phyloP scores from a whole-genome alignment of 2,888 invertebrate species.

The Ophion obscuratus region DNA sequence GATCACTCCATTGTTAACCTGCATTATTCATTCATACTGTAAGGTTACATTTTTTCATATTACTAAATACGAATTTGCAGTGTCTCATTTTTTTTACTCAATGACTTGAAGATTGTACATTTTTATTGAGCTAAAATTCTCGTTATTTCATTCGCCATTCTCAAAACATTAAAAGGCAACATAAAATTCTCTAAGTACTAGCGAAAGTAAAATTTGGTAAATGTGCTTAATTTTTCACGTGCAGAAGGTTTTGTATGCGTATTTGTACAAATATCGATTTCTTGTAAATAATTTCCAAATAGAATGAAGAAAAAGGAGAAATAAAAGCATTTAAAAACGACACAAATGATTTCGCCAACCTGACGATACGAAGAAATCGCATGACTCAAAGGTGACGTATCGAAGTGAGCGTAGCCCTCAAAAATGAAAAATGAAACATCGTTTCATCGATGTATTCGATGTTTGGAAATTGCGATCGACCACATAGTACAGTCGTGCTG shows the following conservation, averaged over 20 bases:
- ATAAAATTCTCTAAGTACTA: no score
- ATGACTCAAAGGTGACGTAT: not conserved
- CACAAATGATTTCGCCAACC: not conserved
- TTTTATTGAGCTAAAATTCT: no score
- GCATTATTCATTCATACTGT: not conserved
- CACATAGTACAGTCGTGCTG: no score
- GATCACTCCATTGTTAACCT: not conserved
- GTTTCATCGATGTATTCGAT: slow-evolving; percentile 28
- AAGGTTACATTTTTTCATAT: not conserved
- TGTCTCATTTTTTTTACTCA: not conserved
- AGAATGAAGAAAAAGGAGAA: not conserved
- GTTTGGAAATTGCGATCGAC: slow-evolving; percentile 36
- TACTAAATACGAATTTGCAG: not conserved
- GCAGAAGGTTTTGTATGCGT: not conserved
- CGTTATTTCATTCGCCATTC: no score
- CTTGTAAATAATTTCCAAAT: not conserved
- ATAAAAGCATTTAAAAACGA: not conserved
- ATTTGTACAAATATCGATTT: not conserved
- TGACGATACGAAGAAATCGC: not conserved
- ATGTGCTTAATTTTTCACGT: not conserved
- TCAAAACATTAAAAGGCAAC: no score
- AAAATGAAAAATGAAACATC: not conserved
- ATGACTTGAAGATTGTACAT: no score
- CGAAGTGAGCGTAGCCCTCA: no score
- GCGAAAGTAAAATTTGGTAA: no score